Percentiles rank a stretch among this genome's conserved stretches.
These are phyloP conservation scores for Tenthredo amoena DNA, from an alignment of 2,888 invertebrate species.

Conservation along the genomic window DNA sequence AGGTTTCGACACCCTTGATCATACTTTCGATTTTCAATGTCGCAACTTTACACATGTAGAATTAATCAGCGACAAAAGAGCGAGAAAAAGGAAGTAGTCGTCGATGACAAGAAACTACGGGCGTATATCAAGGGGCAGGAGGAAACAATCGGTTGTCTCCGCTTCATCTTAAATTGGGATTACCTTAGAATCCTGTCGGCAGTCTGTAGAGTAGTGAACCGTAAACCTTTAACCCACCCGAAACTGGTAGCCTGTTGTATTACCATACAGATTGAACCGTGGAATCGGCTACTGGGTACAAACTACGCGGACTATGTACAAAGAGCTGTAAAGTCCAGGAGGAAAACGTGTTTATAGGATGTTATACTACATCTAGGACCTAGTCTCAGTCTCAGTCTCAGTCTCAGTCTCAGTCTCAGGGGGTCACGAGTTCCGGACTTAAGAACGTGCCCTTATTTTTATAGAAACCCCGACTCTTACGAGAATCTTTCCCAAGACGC, in stretches of 20 bases:
- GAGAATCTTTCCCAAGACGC: not conserved
- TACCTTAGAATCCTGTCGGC: not conserved
- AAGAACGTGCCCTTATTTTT: not conserved
- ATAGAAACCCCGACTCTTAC: not conserved
- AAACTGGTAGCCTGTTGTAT: constrained; percentile 48
- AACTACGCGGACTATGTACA: not conserved
- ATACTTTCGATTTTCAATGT: too few species aligned
- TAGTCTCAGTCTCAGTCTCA: not conserved
- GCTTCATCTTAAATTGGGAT: not conserved
- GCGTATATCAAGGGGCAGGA: not conserved
- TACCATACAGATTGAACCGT: constrained; percentile 43
- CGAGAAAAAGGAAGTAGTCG: too few species aligned
- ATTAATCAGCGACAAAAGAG: too few species aligned
- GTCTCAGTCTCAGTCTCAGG: not conserved
- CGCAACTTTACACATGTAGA: too few species aligned
- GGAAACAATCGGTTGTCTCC: not conserved
- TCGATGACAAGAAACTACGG: not conserved
- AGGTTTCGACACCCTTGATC: too few species aligned
- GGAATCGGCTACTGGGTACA: not conserved
- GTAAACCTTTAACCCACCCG: not conserved
- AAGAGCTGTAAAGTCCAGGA: not conserved
- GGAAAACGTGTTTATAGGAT: not conserved
- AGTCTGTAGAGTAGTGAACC: not conserved
- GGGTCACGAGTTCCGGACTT: not conserved
- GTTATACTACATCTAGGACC: not conserved